Evolutionary conservation across 2,888 invertebrate genomes (phyloP), one percentile per base, ranked within the genome.

Genomic region (Acanthosepion pharaonis): DNA sequence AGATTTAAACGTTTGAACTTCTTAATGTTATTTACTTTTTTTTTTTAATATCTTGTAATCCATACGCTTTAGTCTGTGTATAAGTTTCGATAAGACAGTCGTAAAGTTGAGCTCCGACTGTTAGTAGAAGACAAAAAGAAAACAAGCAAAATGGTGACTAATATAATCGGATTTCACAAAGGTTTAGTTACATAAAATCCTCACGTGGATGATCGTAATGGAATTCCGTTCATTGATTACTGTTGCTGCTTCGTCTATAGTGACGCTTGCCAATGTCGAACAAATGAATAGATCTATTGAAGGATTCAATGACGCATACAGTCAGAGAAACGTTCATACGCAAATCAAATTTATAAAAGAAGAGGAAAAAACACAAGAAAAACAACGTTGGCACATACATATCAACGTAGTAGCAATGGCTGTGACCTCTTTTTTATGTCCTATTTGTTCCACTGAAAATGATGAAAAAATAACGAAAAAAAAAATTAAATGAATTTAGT

Each of bases 81-180:
- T n/a, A 11, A 78, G 18, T 78, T n/a, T 11, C 15, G 59, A 20
- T 59, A 59, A 6, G n/a, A 78, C 11, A 78, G 78, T 78, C 18
- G 15, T 78, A 78, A 78, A 33, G 11, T 33, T 78, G n/a, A 78
- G 9, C 33, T 33, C 15, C n/a, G n/a, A 78, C n/a, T 78, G 9
- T 15, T 64, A 64, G 64, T 3, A 64, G 15, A 78, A 33, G n/a
- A 78, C n/a, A 9, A 78, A 3, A 78, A 15, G 9, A n/a, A n/a
- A 78, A 33, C 18, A n/a, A 33, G n/a, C n/a, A n/a, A 28, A 33
- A 78, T 78, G n/a, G n/a, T n/a, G 78, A 78, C n/a, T 78, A 6
- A n/a, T 78, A 78, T 78, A 78, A 78, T 78, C n/a, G 78, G 78
- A 78, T 78, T 78, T 78, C n/a, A 78, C 78, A n/a, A n/a, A 78